Percentiles rank a stretch among this genome's conserved stretches.
Evolutionary conservation across 2,888 invertebrate species (phyloP).

Genomic region (Leptarthrus brevirostris): DNA sequence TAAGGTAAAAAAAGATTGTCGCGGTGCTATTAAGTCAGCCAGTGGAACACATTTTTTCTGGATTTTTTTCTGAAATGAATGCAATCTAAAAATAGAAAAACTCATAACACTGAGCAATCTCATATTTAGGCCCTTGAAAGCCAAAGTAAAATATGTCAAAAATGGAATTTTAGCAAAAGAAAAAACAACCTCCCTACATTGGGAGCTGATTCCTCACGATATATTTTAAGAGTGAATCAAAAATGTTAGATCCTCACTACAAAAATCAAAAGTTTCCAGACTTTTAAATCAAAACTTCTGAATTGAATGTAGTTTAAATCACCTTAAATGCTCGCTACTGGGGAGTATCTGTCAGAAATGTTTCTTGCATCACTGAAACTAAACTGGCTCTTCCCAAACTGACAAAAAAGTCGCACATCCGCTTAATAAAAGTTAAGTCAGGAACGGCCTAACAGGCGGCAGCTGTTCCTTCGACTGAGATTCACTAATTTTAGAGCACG

Average conservation of each 20-base stretch:
- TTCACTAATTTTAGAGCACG: slow-evolving; percentile 42
- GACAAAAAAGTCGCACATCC: slow-evolving; percentile 30
- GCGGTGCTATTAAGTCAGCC: not conserved
- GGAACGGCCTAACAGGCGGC: slow-evolving; percentile 3
- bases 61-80: slow-evolving; percentile 15
- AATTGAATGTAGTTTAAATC: not conserved
- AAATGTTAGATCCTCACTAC: too few relatives aligned
- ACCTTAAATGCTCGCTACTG: not conserved
- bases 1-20: slow-evolving; percentile 2
- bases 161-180: slow-evolving; percentile 16
- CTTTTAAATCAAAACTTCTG: slow-evolving; percentile 26
- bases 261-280: too few relatives aligned
- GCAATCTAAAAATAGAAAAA: slow-evolving; percentile 17
- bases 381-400: slow-evolving; percentile 6
- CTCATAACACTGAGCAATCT: not conserved
- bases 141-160: not conserved
- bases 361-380: slow-evolving; percentile 25
- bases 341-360: slow-evolving; percentile 27
- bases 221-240: too few relatives aligned
- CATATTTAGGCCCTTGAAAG: not conserved
- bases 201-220: too few relatives aligned
- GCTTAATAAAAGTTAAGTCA: slow-evolving; percentile 22
- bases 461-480: slow-evolving; percentile 18
- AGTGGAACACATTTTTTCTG: not conserved
- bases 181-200: too few relatives aligned